Percentiles rank a stretch among this genome's conserved stretches.
Conservation (phyloP, 1,140 invertebrate species). For the Tetragonula clypearis region DNA sequence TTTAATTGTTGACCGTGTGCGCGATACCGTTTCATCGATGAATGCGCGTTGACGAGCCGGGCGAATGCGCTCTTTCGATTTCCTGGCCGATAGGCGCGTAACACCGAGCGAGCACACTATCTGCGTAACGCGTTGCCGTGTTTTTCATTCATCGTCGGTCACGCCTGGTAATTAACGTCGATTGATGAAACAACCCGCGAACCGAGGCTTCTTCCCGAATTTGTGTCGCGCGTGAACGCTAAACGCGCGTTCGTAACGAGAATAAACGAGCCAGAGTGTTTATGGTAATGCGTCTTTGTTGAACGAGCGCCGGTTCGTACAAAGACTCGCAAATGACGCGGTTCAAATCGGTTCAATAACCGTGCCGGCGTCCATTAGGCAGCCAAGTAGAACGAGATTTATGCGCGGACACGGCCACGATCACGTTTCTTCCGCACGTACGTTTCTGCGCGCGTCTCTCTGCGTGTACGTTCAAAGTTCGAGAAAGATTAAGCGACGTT, state of each 20-base stretch:
- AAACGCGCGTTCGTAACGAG: neutral
- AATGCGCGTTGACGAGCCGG: constrained; percentile 15
- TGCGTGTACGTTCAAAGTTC: neutral
- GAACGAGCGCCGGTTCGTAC: neutral
- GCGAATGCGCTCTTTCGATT: constrained; percentile 2
- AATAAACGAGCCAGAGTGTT: neutral
- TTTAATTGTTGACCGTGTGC: neutral
- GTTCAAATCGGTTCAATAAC: neutral
- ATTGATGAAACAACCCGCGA: neutral
- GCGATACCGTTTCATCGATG: neutral
- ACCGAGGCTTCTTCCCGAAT: neutral
- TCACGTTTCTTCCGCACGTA: neutral
- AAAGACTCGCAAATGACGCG: neutral
- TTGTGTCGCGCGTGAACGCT: neutral
- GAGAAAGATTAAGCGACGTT: neutral
- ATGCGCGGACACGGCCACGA: neutral
- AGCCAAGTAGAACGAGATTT: neutral
- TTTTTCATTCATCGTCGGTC: neutral
- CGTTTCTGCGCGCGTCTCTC: neutral
- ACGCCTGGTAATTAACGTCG: neutral
- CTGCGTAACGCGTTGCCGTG: neutral
- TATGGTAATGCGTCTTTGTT: neutral
- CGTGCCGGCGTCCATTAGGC: neutral
- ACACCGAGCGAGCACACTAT: neutral
- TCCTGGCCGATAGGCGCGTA: neutral